Evolutionary conservation across 2,888 invertebrate genomes (phyloP), one percentile per base, ranked within the genome.

Genomic region (Siphlonurus alternatus): DNA sequence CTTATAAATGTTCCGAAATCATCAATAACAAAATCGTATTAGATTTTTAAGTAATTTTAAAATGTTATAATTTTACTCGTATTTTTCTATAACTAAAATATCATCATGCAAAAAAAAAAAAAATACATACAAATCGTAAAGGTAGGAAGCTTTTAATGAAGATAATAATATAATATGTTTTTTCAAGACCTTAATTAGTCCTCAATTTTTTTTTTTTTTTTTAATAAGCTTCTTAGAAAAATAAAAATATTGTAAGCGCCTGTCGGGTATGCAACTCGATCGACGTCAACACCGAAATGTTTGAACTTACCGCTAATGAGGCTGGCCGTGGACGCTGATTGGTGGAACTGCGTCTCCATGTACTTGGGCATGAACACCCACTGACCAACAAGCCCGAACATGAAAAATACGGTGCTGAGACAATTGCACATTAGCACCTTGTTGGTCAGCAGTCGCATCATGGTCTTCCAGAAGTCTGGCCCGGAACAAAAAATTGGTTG

Each of bases 331-430:
- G 77, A 74, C 1, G 81, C 77, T 0, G 78, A 74, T 53, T 76
- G 74, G 5, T 75, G 72, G 69, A 78, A 81, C 69, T 80, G 79
- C 18, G 78, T 78, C 70, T 81, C 80, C 64, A 81, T 75, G 69
- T 79, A 79, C 68, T 81, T 81, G 1, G 81, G 80, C 70, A 80
- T 74, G 69, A 78, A 81, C 2, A 77, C 78, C 69, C 76, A 77
- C 67, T 77, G 76, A 1, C 79, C 79, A 51, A 73, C 72, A 25
- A 74, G 70, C 1, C 76, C 74, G 53, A 77, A 72, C 64, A 77
- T 69, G 53, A 75, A 77, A 23, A 76, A 74, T 23, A 77, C 75
- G 64, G 75, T 75, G 59, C 77, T 76, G 3, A 78, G 67, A 1
- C 76, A 75, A 67, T 78, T 75, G 65, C 74, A 75, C 1, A 79